These are phyloP conservation scores for Lanistes nyassanus DNA, from an alignment of 1,140 invertebrate genomes.

Conservation along the genomic window DNA sequence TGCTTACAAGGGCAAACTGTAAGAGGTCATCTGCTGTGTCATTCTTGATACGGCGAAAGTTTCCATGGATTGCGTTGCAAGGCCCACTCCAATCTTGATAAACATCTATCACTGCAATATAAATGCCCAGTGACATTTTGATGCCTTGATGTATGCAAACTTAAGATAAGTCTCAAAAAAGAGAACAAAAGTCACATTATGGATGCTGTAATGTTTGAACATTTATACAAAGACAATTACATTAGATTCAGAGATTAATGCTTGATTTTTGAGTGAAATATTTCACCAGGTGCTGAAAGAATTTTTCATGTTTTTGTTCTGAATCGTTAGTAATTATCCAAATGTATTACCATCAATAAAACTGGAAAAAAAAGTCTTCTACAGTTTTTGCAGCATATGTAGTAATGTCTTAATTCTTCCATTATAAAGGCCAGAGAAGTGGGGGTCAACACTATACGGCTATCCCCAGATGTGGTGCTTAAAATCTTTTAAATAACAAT, in stretches of 20 bases:
- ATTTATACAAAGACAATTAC: neutral
- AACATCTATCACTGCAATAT: constrained; percentile 81
- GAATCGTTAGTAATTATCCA: too few relatives aligned
- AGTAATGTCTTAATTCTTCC: too few relatives aligned
- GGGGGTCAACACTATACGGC: too few relatives aligned
- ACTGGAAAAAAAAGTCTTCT: too few relatives aligned
- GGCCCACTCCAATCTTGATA: constrained; percentile 94
- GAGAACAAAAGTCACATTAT: neutral
- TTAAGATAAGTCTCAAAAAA: too few relatives aligned
- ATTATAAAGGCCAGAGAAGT: too few relatives aligned
- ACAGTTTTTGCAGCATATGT: too few relatives aligned
- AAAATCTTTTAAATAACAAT: too few relatives aligned
- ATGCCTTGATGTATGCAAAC: constrained; percentile 5
- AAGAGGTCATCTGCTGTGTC: constrained; percentile 87
- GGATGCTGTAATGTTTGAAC: neutral
- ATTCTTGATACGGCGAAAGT: constrained; percentile 88
- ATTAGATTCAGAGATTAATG: neutral
- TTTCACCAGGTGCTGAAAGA: too few relatives aligned
- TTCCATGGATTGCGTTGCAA: constrained; percentile 85
- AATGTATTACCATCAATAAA: too few relatives aligned
- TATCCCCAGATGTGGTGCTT: too few relatives aligned
- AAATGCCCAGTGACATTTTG: constrained; percentile 18
- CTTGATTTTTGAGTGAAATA: neutral
- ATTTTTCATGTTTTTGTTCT: too few relatives aligned
- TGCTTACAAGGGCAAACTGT: constrained; percentile 80